A percentile compares a stretch with the other conserved stretches of the same genome.
Conservation (phyloP, 1,140 invertebrate genomes). For the Chironomus tepperi region DNA sequence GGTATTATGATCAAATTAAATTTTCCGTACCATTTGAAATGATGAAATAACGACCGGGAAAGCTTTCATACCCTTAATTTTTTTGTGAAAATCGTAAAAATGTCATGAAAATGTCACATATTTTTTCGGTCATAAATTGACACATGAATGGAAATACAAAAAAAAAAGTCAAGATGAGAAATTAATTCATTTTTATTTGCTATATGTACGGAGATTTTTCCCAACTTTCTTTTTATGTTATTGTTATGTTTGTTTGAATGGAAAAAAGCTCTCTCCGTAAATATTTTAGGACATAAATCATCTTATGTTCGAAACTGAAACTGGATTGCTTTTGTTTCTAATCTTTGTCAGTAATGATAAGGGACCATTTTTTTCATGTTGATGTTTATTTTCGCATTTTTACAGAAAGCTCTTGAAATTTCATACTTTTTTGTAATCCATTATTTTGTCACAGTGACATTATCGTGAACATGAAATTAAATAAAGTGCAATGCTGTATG, state of each 20-base stretch:
- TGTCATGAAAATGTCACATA: neutral
- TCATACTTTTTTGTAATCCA: neutral
- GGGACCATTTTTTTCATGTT: neutral
- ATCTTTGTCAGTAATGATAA: neutral
- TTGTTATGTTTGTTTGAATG: neutral
- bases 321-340: slow-evolving; percentile 6
- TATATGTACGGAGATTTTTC: neutral
- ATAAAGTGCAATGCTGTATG: no score
- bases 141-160: neutral
- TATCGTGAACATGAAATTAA: no score
- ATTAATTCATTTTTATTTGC: slow-evolving; percentile 15
- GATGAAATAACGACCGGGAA: no score
- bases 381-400: no score
- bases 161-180: no score
- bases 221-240: neutral
- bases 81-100: neutral
- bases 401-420: neutral
- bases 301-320: neutral
- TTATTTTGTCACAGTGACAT: no score
- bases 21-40: neutral
- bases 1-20: neutral
- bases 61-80: neutral
- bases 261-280: no score
- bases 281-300: no score
- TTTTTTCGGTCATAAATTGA: neutral